phyloP scores from a whole-genome alignment of 2,797 vertebrate genomes.

The Mastacembelus armatus region DNA sequence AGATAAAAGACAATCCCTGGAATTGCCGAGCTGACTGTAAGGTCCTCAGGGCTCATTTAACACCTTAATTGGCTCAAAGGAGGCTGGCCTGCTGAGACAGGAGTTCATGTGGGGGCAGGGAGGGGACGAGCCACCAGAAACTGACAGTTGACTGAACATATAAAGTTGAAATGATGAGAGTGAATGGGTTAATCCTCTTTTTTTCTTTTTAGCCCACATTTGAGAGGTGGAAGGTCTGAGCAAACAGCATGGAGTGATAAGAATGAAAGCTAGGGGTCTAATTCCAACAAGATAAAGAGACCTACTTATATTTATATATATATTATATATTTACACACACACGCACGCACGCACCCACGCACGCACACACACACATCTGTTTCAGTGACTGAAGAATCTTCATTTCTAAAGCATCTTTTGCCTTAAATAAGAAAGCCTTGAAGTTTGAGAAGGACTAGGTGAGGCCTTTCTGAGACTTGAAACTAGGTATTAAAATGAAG shows the following conservation, averaged over 20 bases:
- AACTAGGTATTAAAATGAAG: slow-evolving; percentile 52
- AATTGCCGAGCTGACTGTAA: slow-evolving; percentile 18
- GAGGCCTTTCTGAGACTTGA: slow-evolving; percentile 39
- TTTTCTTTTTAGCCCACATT: slow-evolving; percentile 64
- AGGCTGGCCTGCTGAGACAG: slow-evolving; percentile 15
- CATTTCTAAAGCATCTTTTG: slow-evolving; percentile 8
- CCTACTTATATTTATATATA: slow-evolving; percentile 26
- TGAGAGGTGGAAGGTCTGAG: slow-evolving; percentile 73
- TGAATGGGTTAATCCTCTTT: slow-evolving; percentile 78
- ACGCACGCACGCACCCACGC: too few species aligned
- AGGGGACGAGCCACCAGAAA: slow-evolving; percentile 14
- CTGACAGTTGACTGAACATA: slow-evolving; percentile 43
- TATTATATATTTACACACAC: not conserved
- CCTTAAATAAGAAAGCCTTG: slow-evolving; percentile 26
- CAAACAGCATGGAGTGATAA: slow-evolving; percentile 84
- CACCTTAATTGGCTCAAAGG: slow-evolving; percentile 59
- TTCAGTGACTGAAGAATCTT: too few species aligned
- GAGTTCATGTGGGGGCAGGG: not conserved
- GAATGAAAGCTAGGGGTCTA: slow-evolving; percentile 81
- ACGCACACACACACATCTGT: too few species aligned
- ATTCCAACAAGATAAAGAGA: slow-evolving; percentile 84
- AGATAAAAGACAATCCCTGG: slow-evolving; percentile 11
- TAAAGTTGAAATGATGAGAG: slow-evolving; percentile 58
- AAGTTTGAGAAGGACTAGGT: slow-evolving; percentile 14
- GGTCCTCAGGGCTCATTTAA: slow-evolving; percentile 41